Conservation (phyloP, 2,888 invertebrate genomes). For the Calameuta pallipes region DNA sequence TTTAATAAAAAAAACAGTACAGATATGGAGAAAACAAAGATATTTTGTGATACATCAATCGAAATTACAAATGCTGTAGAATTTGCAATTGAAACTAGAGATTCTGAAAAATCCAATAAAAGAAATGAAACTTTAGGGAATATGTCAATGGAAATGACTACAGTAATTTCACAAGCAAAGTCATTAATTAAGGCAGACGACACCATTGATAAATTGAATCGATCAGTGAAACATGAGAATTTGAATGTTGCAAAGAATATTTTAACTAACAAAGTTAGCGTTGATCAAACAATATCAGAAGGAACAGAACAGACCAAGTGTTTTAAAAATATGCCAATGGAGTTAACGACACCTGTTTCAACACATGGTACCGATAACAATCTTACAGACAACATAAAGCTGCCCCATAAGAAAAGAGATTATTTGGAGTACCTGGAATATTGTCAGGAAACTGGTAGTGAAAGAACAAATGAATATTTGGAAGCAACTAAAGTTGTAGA, state of each 20-base stretch:
- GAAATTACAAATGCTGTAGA: constrained; percentile 1
- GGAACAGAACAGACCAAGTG: neutral
- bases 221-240: neutral
- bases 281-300: neutral
- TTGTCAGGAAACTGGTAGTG: neutral
- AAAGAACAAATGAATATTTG: constrained; percentile 7
- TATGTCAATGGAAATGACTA: no score
- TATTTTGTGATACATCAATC: constrained; percentile 13
- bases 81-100: no score
- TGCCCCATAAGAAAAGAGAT: neutral
- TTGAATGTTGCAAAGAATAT: neutral
- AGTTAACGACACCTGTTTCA: constrained; percentile 25
- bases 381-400: neutral
- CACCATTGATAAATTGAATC: neutral
- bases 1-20: neutral
- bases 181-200: neutral
- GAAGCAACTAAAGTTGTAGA: neutral
- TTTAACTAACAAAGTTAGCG: neutral
- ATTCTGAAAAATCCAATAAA: no score
- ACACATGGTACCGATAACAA: neutral
- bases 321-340: constrained; percentile 24
- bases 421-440: neutral
- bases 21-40: constrained; percentile 18
- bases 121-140: no score
- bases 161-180: no score